These are phyloP conservation scores for Globodera ellingtonae DNA, from an alignment of 1,140 invertebrate genomes.

Conservation along the genomic window DNA sequence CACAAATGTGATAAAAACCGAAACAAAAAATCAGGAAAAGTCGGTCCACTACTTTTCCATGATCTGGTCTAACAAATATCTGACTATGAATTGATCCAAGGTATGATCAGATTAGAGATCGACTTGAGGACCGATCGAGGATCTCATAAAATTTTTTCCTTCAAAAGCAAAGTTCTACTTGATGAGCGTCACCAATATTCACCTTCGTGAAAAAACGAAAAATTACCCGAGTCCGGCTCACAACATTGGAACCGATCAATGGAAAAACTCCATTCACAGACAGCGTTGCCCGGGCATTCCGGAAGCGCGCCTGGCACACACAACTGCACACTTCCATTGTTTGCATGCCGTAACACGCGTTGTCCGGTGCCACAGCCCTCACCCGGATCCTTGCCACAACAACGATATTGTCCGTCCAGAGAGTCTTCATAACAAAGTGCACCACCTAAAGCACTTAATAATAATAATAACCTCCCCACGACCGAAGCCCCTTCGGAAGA, in stretches of 20 bases:
- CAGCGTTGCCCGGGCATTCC: constrained; percentile 42
- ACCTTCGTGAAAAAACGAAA: neutral
- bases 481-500: no score
- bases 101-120: no score
- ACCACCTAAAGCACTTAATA: constrained; percentile 24
- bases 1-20: no score
- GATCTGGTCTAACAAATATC: no score
- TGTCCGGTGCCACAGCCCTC: constrained; percentile 54
- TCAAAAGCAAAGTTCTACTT: no score
- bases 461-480: no score
- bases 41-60: no score
- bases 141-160: no score
- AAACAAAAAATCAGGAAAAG: no score
- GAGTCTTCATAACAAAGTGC: constrained; percentile 43
- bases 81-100: no score
- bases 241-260: constrained; percentile 60
- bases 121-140: neutral
- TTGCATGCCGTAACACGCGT: constrained; percentile 32
- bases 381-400: constrained; percentile 49
- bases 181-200: no score
- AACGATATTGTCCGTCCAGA: constrained; percentile 26
- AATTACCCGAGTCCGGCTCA: constrained; percentile 54
- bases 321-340: constrained; percentile 36
- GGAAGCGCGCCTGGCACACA: constrained; percentile 43
- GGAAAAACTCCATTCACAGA: constrained; percentile 55